Evolutionary conservation across 2,888 invertebrate genomes (phyloP).

Genomic region (Dicyrtoma fusca): DNA sequence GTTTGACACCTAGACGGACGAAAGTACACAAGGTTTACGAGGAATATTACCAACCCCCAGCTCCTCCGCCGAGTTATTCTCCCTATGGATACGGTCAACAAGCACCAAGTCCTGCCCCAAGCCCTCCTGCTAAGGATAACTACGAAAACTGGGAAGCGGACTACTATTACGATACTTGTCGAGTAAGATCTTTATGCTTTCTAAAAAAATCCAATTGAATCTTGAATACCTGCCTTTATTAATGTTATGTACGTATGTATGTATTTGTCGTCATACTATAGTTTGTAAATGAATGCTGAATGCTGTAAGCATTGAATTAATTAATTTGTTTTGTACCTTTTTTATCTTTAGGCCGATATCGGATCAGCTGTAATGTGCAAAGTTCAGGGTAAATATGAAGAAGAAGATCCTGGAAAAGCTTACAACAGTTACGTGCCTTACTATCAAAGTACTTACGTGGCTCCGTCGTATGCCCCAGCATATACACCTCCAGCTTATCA

Average conservation of each 20-base stretch:
- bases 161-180: slow-evolving; percentile 55
- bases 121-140: neutral
- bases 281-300: neutral
- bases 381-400: slow-evolving; percentile 51
- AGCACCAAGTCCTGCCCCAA: slow-evolving; percentile 39
- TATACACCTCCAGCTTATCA: slow-evolving; percentile 30
- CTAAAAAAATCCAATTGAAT: neutral
- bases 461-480: neutral
- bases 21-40: slow-evolving; percentile 51
- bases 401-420: slow-evolving; percentile 49
- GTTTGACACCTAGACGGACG: slow-evolving; percentile 52
- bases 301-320: too few species aligned
- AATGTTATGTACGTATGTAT: neutral
- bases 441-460: slow-evolving; percentile 14
- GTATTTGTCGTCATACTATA: neutral
- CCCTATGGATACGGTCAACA: slow-evolving; percentile 47
- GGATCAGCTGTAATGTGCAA: slow-evolving; percentile 55
- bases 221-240: neutral
- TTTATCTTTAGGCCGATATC: slow-evolving; percentile 49
- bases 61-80: slow-evolving; percentile 7
- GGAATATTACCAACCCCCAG: slow-evolving; percentile 42
- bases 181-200: slow-evolving; percentile 45
- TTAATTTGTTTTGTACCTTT: slow-evolving; percentile 7
- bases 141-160: slow-evolving; percentile 54
- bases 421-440: slow-evolving; percentile 46